Base-by-base conservation (phyloP, 2,888 invertebrate genomes). In the Blomia tropicalis region DNA sequence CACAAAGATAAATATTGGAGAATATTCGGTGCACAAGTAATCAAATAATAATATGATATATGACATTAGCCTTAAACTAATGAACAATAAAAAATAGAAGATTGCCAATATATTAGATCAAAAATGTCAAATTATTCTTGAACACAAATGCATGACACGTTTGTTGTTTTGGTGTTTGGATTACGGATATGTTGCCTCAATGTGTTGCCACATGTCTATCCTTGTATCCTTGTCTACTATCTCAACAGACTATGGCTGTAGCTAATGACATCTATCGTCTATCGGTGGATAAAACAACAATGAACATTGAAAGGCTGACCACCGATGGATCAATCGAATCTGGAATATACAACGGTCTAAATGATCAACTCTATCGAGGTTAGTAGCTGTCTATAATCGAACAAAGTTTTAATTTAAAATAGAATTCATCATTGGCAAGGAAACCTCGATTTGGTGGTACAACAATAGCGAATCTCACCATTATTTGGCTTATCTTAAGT, bases 201-300 rank as follows among this genome's bases (percentile, higher is more conserved):
- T n/a, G n/a, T n/a, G n/a, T n/a, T n/a, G n/a, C n/a, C n/a, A n/a
- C n/a, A n/a, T n/a, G n/a, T n/a, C n/a, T n/a, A n/a, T n/a, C n/a
- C n/a, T n/a, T n/a, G n/a, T n/a, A n/a, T n/a, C n/a, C n/a, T n/a
- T n/a, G n/a, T n/a, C n/a, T n/a, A n/a, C n/a, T 36, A 17, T 36
- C 17, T 36, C 17, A 7, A 36, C 31, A 65, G 62, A n/a, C 62
- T 11, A 53, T 65, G 30, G 41, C 64, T 3, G 19, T 19, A n/a
- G 47, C 60, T 31, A 64, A 64, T 59, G 62, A 65, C 43, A 62
- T 65, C 22, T 65, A 65, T 54, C 30, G 58, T 7, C 58, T 54
- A n/a, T 2, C 27, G n/a, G 32, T 64, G 7, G 63, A 36, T n/a
- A 27, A 22, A 22, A 2, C 56, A 56, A 11, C 43, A 1, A 47